A percentile compares a stretch with the other conserved stretches of the same genome.
phyloP scores from a whole-genome alignment of 2,888 invertebrate species.

The Amphipoea lucens region DNA sequence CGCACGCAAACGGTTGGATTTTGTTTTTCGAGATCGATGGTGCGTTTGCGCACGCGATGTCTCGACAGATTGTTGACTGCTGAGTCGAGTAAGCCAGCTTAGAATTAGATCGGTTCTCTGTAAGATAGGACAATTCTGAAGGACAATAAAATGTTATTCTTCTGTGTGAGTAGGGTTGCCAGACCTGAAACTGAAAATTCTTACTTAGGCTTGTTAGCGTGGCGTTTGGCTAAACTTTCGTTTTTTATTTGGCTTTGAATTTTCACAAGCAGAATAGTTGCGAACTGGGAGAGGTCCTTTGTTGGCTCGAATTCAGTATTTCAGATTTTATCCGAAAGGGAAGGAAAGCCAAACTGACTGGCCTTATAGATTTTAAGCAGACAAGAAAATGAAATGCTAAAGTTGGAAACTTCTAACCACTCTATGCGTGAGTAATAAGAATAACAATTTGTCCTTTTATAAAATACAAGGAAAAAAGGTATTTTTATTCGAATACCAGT shows the following conservation, averaged over 20 bases:
- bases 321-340: background rate
- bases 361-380: too few relatives aligned
- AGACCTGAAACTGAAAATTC: background rate
- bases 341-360: background rate
- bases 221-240: background rate
- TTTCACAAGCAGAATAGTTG: background rate
- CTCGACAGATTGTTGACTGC: constrained; percentile 58
- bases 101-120: constrained; percentile 36
- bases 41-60: constrained; percentile 64
- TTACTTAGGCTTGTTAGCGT: too few relatives aligned
- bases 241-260: background rate
- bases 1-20: constrained; percentile 65
- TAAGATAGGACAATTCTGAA: constrained; percentile 6
- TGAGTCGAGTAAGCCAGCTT: constrained; percentile 39
- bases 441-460: constrained; percentile 23
- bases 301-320: background rate
- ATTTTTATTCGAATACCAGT: constrained; percentile 33
- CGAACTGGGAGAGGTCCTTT: background rate
- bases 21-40: constrained; percentile 62
- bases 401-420: background rate
- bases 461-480: constrained; percentile 20
- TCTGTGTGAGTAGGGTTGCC: background rate
- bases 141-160: constrained; percentile 9
- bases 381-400: background rate
- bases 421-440: constrained; percentile 10